Conservation (phyloP, 2,888 invertebrate genomes). For the Brachynemurus nebulosus region DNA sequence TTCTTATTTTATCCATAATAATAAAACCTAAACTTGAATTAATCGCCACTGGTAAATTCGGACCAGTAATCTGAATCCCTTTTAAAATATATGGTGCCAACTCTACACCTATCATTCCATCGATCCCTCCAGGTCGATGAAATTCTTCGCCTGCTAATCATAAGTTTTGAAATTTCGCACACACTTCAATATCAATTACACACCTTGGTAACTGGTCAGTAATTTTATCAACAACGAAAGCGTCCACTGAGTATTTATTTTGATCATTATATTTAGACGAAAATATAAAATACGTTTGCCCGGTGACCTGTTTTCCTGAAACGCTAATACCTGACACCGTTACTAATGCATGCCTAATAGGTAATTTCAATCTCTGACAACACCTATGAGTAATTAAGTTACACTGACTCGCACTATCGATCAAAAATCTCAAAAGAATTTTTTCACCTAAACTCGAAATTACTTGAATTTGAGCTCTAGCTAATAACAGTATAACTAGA, state of each 20-base stretch:
- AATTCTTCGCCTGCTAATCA: not conserved
- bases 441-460: conserved; percentile 2
- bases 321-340: not conserved
- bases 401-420: conserved; percentile 3
- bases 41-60: conserved; percentile 1
- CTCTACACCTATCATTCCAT: conserved; percentile 1
- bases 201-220: conserved; percentile 1
- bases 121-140: not conserved
- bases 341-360: not conserved
- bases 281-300: not conserved
- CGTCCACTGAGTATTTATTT: not conserved
- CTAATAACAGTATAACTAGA: not conserved
- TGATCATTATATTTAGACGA: not conserved
- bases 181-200: not conserved
- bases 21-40: conserved; percentile 1
- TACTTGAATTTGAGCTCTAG: not conserved
- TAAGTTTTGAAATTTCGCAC: too few relatives aligned
- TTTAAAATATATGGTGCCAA: conserved; percentile 1
- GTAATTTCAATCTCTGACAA: not conserved
- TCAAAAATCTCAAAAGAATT: not conserved
- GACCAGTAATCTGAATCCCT: not conserved
- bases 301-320: not conserved
- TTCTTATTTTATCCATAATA: conserved; percentile 2
- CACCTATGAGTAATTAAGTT: not conserved
- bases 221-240: not conserved